Percentiles rank a stretch among this genome's conserved stretches.
These are phyloP conservation scores for Habropoda laboriosa DNA, from an alignment of 1,140 invertebrate species.

Conservation along the genomic window DNA sequence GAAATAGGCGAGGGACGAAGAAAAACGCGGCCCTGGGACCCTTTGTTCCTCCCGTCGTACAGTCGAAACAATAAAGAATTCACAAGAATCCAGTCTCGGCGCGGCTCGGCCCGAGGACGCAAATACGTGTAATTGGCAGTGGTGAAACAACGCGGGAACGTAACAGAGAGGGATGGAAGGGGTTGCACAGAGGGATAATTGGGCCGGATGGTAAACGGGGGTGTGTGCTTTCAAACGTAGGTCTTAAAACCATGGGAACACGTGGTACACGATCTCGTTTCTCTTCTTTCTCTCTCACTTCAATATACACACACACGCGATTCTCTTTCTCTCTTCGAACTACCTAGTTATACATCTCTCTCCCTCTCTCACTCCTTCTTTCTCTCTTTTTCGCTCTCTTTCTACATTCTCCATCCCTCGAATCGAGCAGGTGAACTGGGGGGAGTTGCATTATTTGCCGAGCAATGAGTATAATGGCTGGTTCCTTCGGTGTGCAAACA, in stretches of 20 bases:
- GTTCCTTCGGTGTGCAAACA: conserved; percentile 60
- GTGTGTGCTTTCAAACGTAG: conserved; percentile 58
- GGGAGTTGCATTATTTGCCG: conserved; percentile 75
- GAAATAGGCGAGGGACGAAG: conserved; percentile 10
- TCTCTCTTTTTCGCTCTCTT: no score
- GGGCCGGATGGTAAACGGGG: conserved; percentile 62
- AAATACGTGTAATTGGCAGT: conserved; percentile 61
- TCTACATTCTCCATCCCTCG: conserved; percentile 11
- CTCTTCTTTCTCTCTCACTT: neutral
- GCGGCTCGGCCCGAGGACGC: conserved; percentile 37
- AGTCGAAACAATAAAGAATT: conserved; percentile 54
- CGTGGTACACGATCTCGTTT: conserved; percentile 26
- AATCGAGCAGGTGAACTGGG: conserved; percentile 67
- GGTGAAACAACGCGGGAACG: conserved; percentile 48
- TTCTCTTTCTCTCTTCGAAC: neutral
- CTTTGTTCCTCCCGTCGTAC: conserved; percentile 33
- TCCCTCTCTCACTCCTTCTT: no score
- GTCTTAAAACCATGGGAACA: conserved; percentile 65
- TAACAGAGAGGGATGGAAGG: conserved; percentile 47
- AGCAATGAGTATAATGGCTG: conserved; percentile 67
- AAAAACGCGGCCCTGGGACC: conserved; percentile 19
- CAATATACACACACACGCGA: no score
- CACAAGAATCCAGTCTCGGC: conserved; percentile 49
- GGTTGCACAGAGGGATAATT: conserved; percentile 65
- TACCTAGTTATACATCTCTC: neutral